Conservation (phyloP, 92 coral and sea anemone species). For the Paramuricea clavata region DNA sequence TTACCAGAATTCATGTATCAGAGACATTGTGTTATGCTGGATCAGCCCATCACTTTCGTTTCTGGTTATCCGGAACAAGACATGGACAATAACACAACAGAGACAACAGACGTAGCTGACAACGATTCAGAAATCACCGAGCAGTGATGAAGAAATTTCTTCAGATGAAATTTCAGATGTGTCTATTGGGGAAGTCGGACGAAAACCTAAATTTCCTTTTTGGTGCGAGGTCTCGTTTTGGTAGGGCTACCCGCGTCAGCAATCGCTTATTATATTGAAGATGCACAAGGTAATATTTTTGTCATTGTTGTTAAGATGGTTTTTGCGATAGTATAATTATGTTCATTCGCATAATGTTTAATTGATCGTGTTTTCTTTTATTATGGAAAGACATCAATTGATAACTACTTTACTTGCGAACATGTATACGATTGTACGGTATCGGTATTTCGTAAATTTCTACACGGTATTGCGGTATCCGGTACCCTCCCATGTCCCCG, state of each 20-base stretch:
- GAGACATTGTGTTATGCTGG: conserved; percentile 61
- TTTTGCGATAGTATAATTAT: too few relatives aligned
- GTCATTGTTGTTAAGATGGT: too few relatives aligned
- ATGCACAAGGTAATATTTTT: too few relatives aligned
- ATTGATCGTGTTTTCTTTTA: too few relatives aligned
- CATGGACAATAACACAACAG: conserved; percentile 52
- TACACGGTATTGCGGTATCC: too few relatives aligned
- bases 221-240: conserved; percentile 72
- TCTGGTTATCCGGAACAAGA: conserved; percentile 14
- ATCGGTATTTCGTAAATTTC: too few relatives aligned
- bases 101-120: conserved; percentile 44
- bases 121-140: neutral
- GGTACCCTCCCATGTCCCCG: too few relatives aligned
- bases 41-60: conserved; percentile 27
- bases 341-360: too few relatives aligned
- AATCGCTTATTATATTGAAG: too few relatives aligned
- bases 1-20: conserved; percentile 74
- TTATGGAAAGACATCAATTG: too few relatives aligned
- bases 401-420: too few relatives aligned
- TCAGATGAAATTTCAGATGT: conserved; percentile 40
- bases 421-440: too few relatives aligned
- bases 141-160: conserved; percentile 22
- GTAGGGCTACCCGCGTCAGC: conserved; percentile 72
- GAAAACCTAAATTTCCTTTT: conserved; percentile 66
- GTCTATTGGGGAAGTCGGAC: conserved; percentile 68